These are phyloP conservation scores for Tetramorium bicarinatum DNA, from an alignment of 2,888 invertebrate species.

Conservation along the genomic window DNA sequence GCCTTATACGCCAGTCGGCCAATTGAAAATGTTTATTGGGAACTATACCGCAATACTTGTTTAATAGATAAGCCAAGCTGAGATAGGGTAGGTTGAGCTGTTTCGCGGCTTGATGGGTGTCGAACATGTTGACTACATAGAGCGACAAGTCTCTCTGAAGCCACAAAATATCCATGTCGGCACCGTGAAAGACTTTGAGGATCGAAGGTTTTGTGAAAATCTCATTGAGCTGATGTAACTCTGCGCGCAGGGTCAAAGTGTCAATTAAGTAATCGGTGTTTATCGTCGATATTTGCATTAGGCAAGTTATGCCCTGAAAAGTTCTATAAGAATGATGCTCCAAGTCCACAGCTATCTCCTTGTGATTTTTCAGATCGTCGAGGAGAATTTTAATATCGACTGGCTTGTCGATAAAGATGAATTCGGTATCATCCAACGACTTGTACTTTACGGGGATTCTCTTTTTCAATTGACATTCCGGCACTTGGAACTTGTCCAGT, in stretches of 20 bases:
- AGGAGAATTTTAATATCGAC: slow-evolving; percentile 90
- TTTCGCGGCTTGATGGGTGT: slow-evolving; percentile 96
- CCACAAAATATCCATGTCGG: slow-evolving; percentile 96
- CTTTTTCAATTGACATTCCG: slow-evolving; percentile 87
- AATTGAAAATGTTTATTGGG: slow-evolving; percentile 97
- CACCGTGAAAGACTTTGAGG: slow-evolving; percentile 98
- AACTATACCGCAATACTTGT: slow-evolving; percentile 92
- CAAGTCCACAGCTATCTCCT: slow-evolving; percentile 95
- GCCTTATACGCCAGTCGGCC: slow-evolving; percentile 90
- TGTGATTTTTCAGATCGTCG: slow-evolving; percentile 89
- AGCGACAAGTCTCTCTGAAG: slow-evolving; percentile 97
- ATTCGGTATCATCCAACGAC: slow-evolving; percentile 89
- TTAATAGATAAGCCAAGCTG: slow-evolving; percentile 93
- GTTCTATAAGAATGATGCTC: slow-evolving; percentile 97
- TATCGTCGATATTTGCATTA: slow-evolving; percentile 97
- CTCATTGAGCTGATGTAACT: slow-evolving; percentile 94
- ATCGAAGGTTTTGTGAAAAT: slow-evolving; percentile 96
- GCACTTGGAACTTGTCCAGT: slow-evolving; percentile 91
- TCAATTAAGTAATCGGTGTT: slow-evolving; percentile 96
- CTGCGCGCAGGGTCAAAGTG: slow-evolving; percentile 93
- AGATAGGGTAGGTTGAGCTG: slow-evolving; percentile 90
- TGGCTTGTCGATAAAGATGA: slow-evolving; percentile 90
- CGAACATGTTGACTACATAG: slow-evolving; percentile 98
- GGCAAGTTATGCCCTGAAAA: slow-evolving; percentile 97
- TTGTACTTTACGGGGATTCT: slow-evolving; percentile 86